A percentile compares a stretch with the other conserved stretches of the same genome.
Evolutionary conservation across 2,888 invertebrate genomes (phyloP).

Genomic region (Drosophila phalerata): DNA sequence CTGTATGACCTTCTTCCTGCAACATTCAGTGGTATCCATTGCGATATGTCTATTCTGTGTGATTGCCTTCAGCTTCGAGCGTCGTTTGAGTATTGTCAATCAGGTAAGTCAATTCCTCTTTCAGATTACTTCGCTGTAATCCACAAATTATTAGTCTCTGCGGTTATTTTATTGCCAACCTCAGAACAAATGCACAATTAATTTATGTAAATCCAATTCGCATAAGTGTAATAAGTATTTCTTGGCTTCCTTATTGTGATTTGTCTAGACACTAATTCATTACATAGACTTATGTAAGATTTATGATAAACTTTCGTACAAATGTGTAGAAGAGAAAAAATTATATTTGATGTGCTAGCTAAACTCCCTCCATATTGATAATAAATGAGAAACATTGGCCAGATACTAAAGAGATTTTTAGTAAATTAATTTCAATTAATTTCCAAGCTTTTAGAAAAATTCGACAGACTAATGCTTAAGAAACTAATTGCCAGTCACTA

Average conservation of each 20-base stretch:
- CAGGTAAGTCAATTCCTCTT: conserved; percentile 73
- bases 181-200: background rate
- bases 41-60: conserved; percentile 83
- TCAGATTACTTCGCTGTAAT: background rate
- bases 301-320: too few species aligned
- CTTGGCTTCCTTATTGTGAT: background rate
- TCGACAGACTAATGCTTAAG: too few species aligned
- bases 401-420: too few species aligned
- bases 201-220: conserved; percentile 10
- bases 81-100: conserved; percentile 83
- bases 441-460: too few species aligned
- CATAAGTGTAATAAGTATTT: background rate
- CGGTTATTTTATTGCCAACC: background rate
- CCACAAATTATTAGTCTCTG: background rate
- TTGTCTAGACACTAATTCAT: conserved; percentile 2
- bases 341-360: too few species aligned
- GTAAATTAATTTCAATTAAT: background rate
- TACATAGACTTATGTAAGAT: background rate
- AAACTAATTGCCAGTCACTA: background rate
- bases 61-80: conserved; percentile 81
- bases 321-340: too few species aligned
- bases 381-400: too few species aligned
- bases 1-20: conserved; percentile 83
- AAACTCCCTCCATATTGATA: too few species aligned
- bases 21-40: conserved; percentile 83